Conservation (phyloP, 2,888 invertebrate species). For the Plagodis pulveraria region DNA sequence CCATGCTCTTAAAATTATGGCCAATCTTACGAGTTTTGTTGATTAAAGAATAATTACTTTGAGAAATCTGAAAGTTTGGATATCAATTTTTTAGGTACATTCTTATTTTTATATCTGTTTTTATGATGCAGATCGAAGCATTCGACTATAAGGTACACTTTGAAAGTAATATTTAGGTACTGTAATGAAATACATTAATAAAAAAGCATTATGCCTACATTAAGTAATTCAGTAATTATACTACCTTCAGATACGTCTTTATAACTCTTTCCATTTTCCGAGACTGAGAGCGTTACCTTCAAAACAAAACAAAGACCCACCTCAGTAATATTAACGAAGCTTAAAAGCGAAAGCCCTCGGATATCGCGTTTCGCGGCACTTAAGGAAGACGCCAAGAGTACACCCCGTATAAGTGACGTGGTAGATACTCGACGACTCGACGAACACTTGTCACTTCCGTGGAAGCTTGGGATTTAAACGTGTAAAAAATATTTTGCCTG, state of each 20-base stretch:
- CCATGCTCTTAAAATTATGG: no score
- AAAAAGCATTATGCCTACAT: no score
- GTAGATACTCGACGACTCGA: slow-evolving; percentile 24
- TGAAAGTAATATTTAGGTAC: neutral
- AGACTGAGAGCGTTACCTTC: slow-evolving; percentile 5
- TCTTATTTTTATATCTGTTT: slow-evolving; percentile 14
- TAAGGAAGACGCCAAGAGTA: slow-evolving; percentile 43
- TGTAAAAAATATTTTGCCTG: slow-evolving; percentile 24
- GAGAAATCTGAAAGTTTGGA: slow-evolving; percentile 37
- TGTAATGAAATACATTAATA: neutral
- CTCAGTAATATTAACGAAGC: slow-evolving; percentile 40
- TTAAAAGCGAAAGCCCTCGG: slow-evolving; percentile 38
- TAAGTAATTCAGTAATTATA: no score
- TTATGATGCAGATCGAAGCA: neutral
- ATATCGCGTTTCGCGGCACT: slow-evolving; percentile 45
- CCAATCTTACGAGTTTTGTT: slow-evolving; percentile 49
- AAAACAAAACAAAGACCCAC: slow-evolving; percentile 31
- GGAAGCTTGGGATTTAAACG: slow-evolving; percentile 16
- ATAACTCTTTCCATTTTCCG: slow-evolving; percentile 19
- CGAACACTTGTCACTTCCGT: slow-evolving; percentile 29
- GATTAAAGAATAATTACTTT: slow-evolving; percentile 54
- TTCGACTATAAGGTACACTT: neutral
- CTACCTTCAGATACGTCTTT: neutral
- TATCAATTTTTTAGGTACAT: slow-evolving; percentile 18
- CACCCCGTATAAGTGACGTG: slow-evolving; percentile 29